These are phyloP conservation scores for Ailurus styani DNA, from an alignment of 2,113 vertebrate species.

Conservation along the genomic window DNA sequence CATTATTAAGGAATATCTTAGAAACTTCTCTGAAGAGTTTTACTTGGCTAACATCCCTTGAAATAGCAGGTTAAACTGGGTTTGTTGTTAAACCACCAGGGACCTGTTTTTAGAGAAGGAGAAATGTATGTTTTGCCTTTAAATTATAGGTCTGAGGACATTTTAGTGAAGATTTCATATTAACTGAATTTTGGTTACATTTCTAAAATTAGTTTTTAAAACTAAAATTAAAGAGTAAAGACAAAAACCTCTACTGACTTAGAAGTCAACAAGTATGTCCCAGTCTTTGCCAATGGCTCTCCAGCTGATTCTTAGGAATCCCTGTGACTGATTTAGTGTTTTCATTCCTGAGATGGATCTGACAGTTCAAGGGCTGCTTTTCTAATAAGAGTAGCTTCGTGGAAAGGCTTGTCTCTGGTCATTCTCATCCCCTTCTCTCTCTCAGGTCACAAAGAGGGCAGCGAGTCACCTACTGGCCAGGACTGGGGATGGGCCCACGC, in stretches of 20 bases:
- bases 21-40: not conserved
- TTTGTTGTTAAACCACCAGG: not conserved
- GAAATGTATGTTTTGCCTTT: constrained; percentile 19
- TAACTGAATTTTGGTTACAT: constrained; percentile 26
- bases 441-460: constrained; percentile 31
- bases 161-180: constrained; percentile 1
- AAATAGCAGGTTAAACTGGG: not conserved
- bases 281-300: not conserved
- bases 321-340: not conserved
- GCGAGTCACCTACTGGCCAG: constrained; percentile 20
- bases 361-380: not conserved
- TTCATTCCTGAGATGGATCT: not conserved
- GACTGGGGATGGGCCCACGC: constrained; percentile 49
- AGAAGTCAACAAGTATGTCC: not conserved
- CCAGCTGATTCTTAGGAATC: not conserved
- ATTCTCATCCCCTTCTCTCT: not conserved
- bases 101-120: constrained; percentile 13
- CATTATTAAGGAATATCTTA: constrained; percentile 20
- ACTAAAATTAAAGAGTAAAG: constrained; percentile 9
- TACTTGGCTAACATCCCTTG: not conserved
- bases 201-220: constrained; percentile 46
- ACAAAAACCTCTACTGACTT: not conserved
- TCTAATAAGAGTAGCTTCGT: not conserved
- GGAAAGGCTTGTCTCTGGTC: not conserved
- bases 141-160: not conserved